phyloP scores from a whole-genome alignment of 2,888 invertebrate genomes.

The Marasmarcha lunaedactyla region DNA sequence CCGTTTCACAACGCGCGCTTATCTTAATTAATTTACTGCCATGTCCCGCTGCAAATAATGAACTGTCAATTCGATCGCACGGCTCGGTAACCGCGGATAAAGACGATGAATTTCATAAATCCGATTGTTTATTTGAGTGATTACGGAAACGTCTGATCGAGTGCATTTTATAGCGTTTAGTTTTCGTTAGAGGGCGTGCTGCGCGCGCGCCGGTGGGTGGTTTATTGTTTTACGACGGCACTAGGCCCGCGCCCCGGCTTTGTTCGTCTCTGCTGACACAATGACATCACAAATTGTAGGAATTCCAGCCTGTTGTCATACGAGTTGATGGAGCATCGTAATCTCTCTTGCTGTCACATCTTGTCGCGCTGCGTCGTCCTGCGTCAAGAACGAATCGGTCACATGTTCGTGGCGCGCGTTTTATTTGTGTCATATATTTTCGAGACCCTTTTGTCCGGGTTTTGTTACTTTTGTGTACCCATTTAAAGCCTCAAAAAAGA shows the following conservation, averaged over 20 bases:
- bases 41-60: no score
- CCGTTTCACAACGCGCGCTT: no score
- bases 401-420: not conserved
- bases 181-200: no score
- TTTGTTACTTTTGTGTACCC: not conserved
- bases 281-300: conserved; percentile 43
- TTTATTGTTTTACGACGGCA: conserved; percentile 55
- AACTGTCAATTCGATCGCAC: no score
- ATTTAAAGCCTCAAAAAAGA: not conserved
- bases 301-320: conserved; percentile 43
- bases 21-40: no score
- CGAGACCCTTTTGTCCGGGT: not conserved
- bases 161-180: not conserved
- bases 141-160: not conserved
- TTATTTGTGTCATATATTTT: not conserved
- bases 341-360: conserved; percentile 52
- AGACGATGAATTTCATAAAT: no score
- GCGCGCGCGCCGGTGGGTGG: conserved; percentile 35
- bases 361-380: conserved; percentile 20
- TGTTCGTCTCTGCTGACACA: conserved; percentile 29
- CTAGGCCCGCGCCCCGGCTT: conserved; percentile 26
- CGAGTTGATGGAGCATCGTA: conserved; percentile 40
- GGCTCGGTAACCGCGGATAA: no score
- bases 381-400: conserved; percentile 4
- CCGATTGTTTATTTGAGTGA: conserved; percentile 1